Base-by-base conservation (phyloP, 2,888 invertebrate genomes). In the Rhingia campestris region DNA sequence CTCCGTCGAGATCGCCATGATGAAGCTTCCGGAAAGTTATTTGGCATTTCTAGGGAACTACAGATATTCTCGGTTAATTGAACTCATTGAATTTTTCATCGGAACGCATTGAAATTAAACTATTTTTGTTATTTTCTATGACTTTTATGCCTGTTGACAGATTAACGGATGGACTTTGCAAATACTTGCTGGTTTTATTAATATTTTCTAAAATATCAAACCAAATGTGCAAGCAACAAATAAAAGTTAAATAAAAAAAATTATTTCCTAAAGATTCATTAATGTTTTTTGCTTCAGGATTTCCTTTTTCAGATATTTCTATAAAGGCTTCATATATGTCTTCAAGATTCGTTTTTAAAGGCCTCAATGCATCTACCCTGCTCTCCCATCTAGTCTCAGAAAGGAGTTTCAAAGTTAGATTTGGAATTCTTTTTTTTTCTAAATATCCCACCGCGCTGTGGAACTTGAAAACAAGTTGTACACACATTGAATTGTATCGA, bases 181-280 rank as follows among this genome's bases (percentile, higher is more conserved):
- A 51, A 58, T 33, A 54, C 12, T 61, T 63, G 9, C 69, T 77
- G 0, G 43, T 51, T 41, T 32, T 56, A 37, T 70, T 77, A 6
- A 66, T 61, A 22, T 35, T 79, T 33, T 64, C 43, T 51, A 53
- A 79, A 59, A 72, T 59, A 45, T 72, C 66, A 37, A 41, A 59
- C 66, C 79, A 79, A 32, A 79, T 54, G 4, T 53, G 9, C 10
- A 64, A 10, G 10, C 35, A 45, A 22, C 63, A 72, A 6, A 77
- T 56, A 61, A 70, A 77, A 33, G 22, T 58, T 53, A 66, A 66
- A 58, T 59, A 53, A 14, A 35, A 49, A n/a, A 79, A 51, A 33
- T 79, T 66, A 45, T 58, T 53, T n/a, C 64, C 51, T 32, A 79
- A 14, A 0, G 51, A 49, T 5, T 79, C 64, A 10, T 64, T 72